Evolutionary conservation across 2,888 invertebrate genomes (phyloP).

Genomic region (Trachelus tabidus): DNA sequence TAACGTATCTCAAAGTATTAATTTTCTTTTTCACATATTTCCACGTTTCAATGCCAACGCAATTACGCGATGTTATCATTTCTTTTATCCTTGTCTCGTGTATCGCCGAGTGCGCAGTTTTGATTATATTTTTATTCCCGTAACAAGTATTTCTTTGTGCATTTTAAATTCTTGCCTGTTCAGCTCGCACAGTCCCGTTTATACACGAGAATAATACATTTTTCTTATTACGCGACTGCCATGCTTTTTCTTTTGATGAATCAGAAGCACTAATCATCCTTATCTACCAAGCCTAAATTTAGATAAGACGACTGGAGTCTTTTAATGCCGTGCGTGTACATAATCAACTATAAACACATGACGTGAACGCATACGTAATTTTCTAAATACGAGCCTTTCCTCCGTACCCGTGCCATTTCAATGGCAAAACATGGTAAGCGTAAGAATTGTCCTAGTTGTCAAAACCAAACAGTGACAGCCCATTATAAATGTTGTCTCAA

Average conservation of each 20-base stretch:
- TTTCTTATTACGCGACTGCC: too few relatives aligned
- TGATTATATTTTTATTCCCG: too few relatives aligned
- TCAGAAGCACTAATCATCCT: background rate
- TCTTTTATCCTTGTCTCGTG: background rate
- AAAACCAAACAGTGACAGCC: background rate
- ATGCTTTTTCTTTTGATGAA: background rate
- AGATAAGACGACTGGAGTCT: background rate
- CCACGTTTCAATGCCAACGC: constrained; percentile 3
- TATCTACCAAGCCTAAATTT: background rate
- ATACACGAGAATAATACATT: too few relatives aligned
- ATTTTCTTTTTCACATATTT: background rate
- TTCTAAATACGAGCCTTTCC: too few relatives aligned
- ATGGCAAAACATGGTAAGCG: background rate
- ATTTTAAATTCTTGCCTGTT: too few relatives aligned
- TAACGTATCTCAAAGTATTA: background rate
- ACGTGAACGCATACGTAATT: too few relatives aligned
- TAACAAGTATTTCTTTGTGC: too few relatives aligned
- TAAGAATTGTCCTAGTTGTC: background rate
- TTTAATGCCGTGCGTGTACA: background rate
- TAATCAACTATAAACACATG: background rate
- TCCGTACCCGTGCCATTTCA: too few relatives aligned
- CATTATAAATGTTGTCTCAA: background rate
- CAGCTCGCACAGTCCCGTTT: too few relatives aligned
- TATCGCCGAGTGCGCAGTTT: background rate
- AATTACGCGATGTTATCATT: background rate